Percentiles rank a stretch among this genome's conserved stretches.
These are phyloP conservation scores for Auanema freiburgensis DNA, from an alignment of 2,888 invertebrate genomes.

Conservation along the genomic window DNA sequence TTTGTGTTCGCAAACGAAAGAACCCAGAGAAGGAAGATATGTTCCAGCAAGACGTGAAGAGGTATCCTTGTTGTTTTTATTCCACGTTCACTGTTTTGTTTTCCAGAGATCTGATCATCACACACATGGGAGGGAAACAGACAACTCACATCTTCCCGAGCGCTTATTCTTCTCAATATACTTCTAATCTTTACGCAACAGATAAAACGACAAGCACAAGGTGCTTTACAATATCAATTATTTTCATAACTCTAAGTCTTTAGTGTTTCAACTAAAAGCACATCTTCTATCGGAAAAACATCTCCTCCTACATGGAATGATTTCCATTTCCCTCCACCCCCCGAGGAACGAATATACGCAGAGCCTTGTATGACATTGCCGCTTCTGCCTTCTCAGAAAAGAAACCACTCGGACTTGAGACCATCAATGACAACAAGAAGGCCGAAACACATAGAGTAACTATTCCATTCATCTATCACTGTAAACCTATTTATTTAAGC, in stretches of 20 bases:
- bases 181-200: slow-evolving; percentile 6
- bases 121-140: slow-evolving; percentile 40
- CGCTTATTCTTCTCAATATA: slow-evolving; percentile 8
- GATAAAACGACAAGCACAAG: slow-evolving; percentile 26
- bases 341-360: slow-evolving; percentile 31
- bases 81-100: neutral
- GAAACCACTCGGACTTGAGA: slow-evolving; percentile 6
- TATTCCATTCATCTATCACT: no score
- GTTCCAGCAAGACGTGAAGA: slow-evolving; percentile 4
- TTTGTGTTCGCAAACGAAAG: slow-evolving; percentile 10
- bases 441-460: no score
- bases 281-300: slow-evolving; percentile 23
- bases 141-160: slow-evolving; percentile 31
- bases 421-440: neutral
- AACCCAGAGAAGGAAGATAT: slow-evolving; percentile 5
- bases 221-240: slow-evolving; percentile 3
- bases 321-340: slow-evolving; percentile 59
- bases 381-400: slow-evolving; percentile 9
- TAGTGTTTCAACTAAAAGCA: slow-evolving; percentile 39
- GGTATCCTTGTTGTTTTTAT: neutral
- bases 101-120: slow-evolving; percentile 35
- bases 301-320: slow-evolving; percentile 45
- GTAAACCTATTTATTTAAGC: no score
- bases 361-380: slow-evolving; percentile 25
- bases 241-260: slow-evolving; percentile 2